Evolutionary conservation across 2,888 invertebrate genomes (phyloP).

Genomic region (Mesochorus sp.): DNA sequence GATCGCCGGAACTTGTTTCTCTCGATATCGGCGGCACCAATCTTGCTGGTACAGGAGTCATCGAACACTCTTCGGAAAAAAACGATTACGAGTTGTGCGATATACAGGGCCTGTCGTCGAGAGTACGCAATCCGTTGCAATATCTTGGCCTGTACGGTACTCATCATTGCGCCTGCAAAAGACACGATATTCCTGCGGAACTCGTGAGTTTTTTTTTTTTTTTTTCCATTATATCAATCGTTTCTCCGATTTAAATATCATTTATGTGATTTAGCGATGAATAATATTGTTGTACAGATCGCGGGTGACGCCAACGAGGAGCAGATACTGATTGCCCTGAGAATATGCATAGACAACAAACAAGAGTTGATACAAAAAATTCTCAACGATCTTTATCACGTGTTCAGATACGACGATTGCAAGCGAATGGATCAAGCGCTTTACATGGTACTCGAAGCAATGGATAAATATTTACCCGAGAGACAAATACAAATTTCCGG

Average conservation of each 20-base stretch:
- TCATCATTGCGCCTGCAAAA: conserved; percentile 93
- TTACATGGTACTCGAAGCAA: conserved; percentile 92
- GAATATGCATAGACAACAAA: conserved; percentile 90
- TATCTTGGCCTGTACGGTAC: conserved; percentile 97
- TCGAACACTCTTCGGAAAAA: conserved; percentile 81
- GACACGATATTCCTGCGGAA: conserved; percentile 95
- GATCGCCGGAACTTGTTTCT: conserved; percentile 89
- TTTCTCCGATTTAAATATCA: neutral
- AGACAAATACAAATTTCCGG: conserved; percentile 97
- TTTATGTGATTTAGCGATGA: too few relatives aligned
- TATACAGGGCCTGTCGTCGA: conserved; percentile 92
- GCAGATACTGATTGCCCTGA: conserved; percentile 93
- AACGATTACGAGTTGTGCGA: conserved; percentile 83
- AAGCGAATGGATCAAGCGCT: conserved; percentile 89
- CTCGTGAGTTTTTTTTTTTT: conserved; percentile 84
- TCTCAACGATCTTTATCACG: conserved; percentile 94
- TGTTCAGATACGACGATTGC: conserved; percentile 93
- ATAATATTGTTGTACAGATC: conserved; percentile 85
- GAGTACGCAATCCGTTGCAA: conserved; percentile 90
- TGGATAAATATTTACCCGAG: conserved; percentile 93
- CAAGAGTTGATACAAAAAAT: conserved; percentile 92
- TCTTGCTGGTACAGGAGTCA: conserved; percentile 93
- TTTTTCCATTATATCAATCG: neutral
- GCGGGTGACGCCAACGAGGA: conserved; percentile 95
- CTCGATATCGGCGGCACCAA: conserved; percentile 98